Evolutionary conservation across 2,888 invertebrate genomes (phyloP), one percentile per base, ranked within the genome.

Genomic region (Mallateleia sp.): DNA sequence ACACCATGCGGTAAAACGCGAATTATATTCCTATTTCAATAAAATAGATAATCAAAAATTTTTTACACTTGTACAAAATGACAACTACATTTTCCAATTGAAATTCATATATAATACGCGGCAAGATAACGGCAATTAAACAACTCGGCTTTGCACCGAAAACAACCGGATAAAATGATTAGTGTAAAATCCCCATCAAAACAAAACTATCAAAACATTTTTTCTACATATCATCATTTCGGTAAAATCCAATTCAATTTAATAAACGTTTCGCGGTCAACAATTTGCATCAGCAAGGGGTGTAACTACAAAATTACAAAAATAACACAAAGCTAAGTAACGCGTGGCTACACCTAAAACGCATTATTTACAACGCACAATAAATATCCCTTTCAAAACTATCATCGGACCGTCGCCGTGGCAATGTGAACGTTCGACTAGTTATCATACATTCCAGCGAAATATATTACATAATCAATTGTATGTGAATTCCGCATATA

Each of bases 341-440:
- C 69, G 45, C 45, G 52, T 50, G 32, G 28, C 50, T 82, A 67
- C n/a, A 62, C 32, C 24, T 75, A 67, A 60, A 82, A 69, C 52
- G 60, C n/a, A 81, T 38, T 64, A 83, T 84, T 58, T 72, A 77
- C 78, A 84, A 66, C 28, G 28, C 54, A 60, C 47, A 74, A 72
- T 60, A 74, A 85, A 85, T 69, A 64, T 77, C 79, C 69, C 85
- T 85, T 79, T 80, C 79, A 85, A 85, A 80, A 69, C 80, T 85
- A 80, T 75, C 42, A 74, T 64, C 56, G 54, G 20, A 71, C 54
- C 50, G 47, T 56, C 28, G 20, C 28, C 45, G 32, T 32, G 45
- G 32, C 28, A 69, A 34, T 64, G 34, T 45, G 67, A 69, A 81
- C 64, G 42, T 67, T 79, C 79, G 85, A 85, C 85, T 85, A 85